phyloP scores from a whole-genome alignment of 2,113 vertebrate species.

The Peromyscus californicus region DNA sequence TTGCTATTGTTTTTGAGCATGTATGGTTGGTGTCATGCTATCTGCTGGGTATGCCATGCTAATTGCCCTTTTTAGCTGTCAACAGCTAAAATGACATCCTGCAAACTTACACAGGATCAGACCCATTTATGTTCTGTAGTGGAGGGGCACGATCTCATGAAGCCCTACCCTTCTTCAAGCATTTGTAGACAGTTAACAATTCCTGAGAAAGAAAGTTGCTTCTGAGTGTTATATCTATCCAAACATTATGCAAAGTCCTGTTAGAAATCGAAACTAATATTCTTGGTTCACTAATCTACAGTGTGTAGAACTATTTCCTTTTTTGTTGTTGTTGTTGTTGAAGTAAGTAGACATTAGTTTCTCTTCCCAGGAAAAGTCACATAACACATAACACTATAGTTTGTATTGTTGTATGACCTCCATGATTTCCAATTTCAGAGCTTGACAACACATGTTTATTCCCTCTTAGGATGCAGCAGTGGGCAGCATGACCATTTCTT shows the following conservation, averaged over 20 bases:
- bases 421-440: not conserved
- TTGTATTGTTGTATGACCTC: not conserved
- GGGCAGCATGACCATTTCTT: not conserved
- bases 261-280: not conserved
- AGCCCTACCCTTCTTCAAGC: not conserved
- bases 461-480: not conserved
- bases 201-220: not conserved
- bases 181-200: not conserved
- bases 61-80: not conserved
- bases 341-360: not conserved
- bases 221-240: no score
- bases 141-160: not conserved
- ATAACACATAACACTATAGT: not conserved
- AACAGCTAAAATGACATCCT: not conserved
- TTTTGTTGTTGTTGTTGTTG: not conserved
- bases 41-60: not conserved
- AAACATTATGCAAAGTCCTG: no score
- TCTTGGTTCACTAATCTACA: not conserved
- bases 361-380: not conserved
- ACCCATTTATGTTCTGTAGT: not conserved
- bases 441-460: not conserved
- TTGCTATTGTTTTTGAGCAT: not conserved
- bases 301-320: not conserved
- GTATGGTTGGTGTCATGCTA: no score
- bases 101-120: not conserved